Conservation (phyloP, 2,888 invertebrate species). For the Mimumesa dahlbomi region DNA sequence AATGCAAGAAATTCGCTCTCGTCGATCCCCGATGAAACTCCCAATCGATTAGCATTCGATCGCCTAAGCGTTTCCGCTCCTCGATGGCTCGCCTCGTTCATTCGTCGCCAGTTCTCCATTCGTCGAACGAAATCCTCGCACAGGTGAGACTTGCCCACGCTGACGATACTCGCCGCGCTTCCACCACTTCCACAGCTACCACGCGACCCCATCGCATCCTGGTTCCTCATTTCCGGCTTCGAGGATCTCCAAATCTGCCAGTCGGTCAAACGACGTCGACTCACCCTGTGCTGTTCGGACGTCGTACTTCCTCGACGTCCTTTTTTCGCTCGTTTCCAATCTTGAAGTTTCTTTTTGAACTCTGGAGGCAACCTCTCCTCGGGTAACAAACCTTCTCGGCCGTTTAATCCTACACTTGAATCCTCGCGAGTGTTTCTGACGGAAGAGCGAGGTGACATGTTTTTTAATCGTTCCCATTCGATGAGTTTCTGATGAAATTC, state of each 20-base stretch:
- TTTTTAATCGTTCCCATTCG: constrained; percentile 82
- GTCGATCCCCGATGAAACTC: constrained; percentile 61
- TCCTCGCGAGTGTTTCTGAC: constrained; percentile 20
- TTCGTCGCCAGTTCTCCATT: constrained; percentile 92
- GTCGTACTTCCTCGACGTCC: constrained; percentile 68
- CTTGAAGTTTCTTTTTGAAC: constrained; percentile 91
- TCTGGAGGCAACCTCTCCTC: constrained; percentile 90
- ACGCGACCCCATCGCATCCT: constrained; percentile 20
- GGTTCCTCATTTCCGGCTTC: constrained; percentile 62
- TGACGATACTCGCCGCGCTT: constrained; percentile 35
- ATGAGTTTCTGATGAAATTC: constrained; percentile 88
- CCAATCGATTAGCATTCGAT: constrained; percentile 1
- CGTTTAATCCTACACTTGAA: background rate
- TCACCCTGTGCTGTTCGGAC: constrained; percentile 62
- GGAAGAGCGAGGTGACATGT: constrained; percentile 22
- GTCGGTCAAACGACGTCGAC: constrained; percentile 82
- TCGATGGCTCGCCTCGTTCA: constrained; percentile 84
- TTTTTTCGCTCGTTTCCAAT: constrained; percentile 90
- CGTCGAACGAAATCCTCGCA: constrained; percentile 92
- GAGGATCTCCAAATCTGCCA: constrained; percentile 84
- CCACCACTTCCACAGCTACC: constrained; percentile 48
- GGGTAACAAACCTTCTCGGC: constrained; percentile 67
- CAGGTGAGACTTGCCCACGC: constrained; percentile 84
- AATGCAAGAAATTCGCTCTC: constrained; percentile 83
- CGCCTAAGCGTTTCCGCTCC: constrained; percentile 72